A percentile compares a stretch with the other conserved stretches of the same genome.
These are phyloP conservation scores for Grammomys dolichurus DNA, from an alignment of 2,113 vertebrate genomes.

Conservation along the genomic window DNA sequence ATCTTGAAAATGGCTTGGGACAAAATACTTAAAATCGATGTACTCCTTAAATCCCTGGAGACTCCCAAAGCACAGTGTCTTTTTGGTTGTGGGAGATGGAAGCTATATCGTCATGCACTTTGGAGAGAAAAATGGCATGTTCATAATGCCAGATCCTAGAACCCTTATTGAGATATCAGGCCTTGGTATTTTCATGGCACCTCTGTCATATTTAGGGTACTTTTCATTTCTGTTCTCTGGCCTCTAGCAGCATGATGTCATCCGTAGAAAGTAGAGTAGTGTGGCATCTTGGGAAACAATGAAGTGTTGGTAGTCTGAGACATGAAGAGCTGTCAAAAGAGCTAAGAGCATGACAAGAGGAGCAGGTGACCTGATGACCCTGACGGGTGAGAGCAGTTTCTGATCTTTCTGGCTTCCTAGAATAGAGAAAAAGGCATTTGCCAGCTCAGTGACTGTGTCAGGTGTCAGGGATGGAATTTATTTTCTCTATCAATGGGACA, in stretches of 20 bases:
- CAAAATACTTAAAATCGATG: neutral
- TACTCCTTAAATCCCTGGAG: neutral
- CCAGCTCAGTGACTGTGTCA: slow-evolving; percentile 23
- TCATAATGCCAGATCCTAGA: neutral
- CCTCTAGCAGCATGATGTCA: no score
- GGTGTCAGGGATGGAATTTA: slow-evolving; percentile 10
- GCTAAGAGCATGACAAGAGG: neutral
- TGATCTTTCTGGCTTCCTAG: neutral
- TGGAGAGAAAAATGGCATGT: neutral
- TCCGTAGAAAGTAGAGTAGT: neutral
- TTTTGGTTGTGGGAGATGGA: neutral
- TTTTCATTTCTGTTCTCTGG: neutral
- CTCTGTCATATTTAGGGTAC: neutral
- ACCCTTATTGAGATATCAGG: neutral
- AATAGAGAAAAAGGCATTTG: neutral
- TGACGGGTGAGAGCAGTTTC: neutral
- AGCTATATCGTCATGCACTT: neutral
- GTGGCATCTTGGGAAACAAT: neutral
- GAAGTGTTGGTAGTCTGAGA: neutral
- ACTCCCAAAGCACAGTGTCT: neutral
- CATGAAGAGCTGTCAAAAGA: neutral
- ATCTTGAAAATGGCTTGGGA: neutral
- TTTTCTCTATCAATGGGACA: neutral
- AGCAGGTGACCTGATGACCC: neutral
- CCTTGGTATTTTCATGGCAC: neutral